These are phyloP conservation scores for Eristalis tenax DNA, from an alignment of 2,888 invertebrate species.

Conservation along the genomic window DNA sequence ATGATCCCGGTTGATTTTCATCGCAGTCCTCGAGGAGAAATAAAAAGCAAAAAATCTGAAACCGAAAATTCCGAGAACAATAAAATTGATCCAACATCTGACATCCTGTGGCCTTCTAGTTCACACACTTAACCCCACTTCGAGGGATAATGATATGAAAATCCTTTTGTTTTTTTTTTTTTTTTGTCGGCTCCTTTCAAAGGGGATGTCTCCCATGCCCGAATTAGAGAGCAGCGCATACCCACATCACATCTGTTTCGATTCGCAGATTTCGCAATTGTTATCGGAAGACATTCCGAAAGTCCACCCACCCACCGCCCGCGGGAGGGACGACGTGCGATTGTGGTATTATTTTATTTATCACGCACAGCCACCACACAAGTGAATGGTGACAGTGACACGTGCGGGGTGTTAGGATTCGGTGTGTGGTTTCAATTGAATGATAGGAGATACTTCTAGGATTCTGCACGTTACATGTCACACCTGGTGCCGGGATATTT, in stretches of 20 bases:
- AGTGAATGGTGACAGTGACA: slow-evolving; percentile 6
- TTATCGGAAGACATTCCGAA: neutral
- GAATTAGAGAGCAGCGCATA: neutral
- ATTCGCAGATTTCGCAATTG: neutral
- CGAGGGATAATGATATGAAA: slow-evolving; percentile 20
- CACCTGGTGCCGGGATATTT: slow-evolving; percentile 4
- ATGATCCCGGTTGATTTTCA: too few relatives aligned
- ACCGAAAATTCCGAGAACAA: neutral
- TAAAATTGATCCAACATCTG: neutral
- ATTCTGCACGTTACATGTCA: slow-evolving; percentile 8
- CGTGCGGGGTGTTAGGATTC: slow-evolving; percentile 5
- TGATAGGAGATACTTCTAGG: slow-evolving; percentile 4
- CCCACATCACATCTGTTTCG: neutral
- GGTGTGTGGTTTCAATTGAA: slow-evolving; percentile 9
- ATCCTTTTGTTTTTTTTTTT: slow-evolving; percentile 14
- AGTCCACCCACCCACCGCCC: neutral
- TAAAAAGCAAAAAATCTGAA: neutral
- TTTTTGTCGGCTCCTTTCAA: neutral
- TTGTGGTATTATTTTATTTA: neutral
- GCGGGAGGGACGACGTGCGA: neutral
- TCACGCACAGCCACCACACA: neutral
- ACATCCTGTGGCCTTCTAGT: neutral
- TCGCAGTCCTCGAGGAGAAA: too few relatives aligned
- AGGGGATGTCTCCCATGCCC: neutral
- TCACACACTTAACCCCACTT: slow-evolving; percentile 1